phyloP scores from a whole-genome alignment of 2,113 vertebrate genomes.

The Sylvilagus bachmani region DNA sequence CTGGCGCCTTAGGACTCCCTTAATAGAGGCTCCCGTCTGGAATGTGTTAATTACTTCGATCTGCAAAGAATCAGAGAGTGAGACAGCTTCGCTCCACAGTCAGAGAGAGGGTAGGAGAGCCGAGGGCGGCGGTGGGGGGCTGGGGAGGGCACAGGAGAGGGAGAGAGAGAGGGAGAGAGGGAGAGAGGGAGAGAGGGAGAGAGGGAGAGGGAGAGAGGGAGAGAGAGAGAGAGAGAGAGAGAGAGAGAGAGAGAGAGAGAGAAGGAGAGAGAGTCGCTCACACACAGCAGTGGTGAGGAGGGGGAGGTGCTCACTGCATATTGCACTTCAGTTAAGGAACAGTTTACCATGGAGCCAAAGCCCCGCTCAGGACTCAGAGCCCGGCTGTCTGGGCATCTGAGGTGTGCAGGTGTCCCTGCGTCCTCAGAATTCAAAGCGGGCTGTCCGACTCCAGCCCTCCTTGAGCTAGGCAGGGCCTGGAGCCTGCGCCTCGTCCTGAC shows the following conservation, averaged over 20 bases:
- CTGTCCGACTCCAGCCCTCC: not conserved
- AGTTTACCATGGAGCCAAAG: conserved; percentile 21
- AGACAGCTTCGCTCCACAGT: conserved; percentile 89
- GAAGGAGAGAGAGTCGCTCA: conserved; percentile 59
- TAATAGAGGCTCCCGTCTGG: conserved; percentile 97
- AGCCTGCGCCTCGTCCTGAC: not conserved
- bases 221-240: conserved; percentile 35
- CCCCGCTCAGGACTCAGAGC: no score
- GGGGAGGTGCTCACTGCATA: not conserved
- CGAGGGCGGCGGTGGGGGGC: not conserved
- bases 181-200: conserved; percentile 71
- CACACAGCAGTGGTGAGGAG: conserved; percentile 44
- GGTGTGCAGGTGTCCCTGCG: not conserved
- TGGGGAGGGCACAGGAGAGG: conserved; percentile 63
- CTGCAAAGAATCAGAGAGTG: conserved; percentile 97
- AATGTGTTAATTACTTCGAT: conserved; percentile 99
- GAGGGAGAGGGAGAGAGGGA: not conserved
- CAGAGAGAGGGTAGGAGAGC: conserved; percentile 65
- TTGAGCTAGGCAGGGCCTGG: not conserved
- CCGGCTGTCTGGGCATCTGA: not conserved
- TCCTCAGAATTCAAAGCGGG: not conserved
- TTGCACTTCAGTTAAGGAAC: conserved; percentile 52
- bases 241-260: conserved; percentile 60
- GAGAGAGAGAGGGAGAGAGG: conserved; percentile 62
- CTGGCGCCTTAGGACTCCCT: conserved; percentile 97